Evolutionary conservation across 1,140 invertebrate genomes (phyloP).

Genomic region (Bradynema listronoti): DNA sequence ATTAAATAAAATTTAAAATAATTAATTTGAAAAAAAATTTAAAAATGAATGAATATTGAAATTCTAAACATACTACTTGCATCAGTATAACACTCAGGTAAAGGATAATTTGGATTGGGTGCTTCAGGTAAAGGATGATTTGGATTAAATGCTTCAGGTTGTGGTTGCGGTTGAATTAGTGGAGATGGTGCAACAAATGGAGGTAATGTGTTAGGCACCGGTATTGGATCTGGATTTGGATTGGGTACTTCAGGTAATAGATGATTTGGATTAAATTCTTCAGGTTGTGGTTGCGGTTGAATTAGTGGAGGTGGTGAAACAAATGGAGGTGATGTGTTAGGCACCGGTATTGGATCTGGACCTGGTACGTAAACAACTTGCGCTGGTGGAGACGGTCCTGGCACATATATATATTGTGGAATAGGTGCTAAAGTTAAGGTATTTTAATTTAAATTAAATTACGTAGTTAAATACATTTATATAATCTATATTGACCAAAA

Average conservation of each 20-base stretch:
- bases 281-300: constrained; percentile 1
- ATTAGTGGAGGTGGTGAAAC: too few species aligned
- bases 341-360: too few species aligned
- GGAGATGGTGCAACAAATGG: not conserved
- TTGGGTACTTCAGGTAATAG: not conserved
- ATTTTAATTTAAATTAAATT: too few species aligned
- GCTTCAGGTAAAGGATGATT: not conserved
- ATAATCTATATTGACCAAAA: too few species aligned
- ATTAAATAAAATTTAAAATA: too few species aligned
- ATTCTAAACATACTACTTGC: constrained; percentile 20
- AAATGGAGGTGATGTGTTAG: too few species aligned
- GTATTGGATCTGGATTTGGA: not conserved
- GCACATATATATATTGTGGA: too few species aligned
- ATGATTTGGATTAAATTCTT: not conserved
- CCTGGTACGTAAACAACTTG: constrained; percentile 2
- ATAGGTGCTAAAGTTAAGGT: too few species aligned
- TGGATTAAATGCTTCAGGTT: not conserved
- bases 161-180: not conserved
- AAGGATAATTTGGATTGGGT: constrained; percentile 14
- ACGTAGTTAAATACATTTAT: too few species aligned
- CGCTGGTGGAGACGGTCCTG: too few species aligned
- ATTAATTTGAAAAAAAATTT: not conserved
- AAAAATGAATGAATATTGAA: constrained; percentile 9
- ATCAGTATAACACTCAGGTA: constrained; percentile 40
- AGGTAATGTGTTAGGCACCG: not conserved